phyloP scores from a whole-genome alignment of 2,113 vertebrate genomes.

The Pterophyllum scalare region DNA sequence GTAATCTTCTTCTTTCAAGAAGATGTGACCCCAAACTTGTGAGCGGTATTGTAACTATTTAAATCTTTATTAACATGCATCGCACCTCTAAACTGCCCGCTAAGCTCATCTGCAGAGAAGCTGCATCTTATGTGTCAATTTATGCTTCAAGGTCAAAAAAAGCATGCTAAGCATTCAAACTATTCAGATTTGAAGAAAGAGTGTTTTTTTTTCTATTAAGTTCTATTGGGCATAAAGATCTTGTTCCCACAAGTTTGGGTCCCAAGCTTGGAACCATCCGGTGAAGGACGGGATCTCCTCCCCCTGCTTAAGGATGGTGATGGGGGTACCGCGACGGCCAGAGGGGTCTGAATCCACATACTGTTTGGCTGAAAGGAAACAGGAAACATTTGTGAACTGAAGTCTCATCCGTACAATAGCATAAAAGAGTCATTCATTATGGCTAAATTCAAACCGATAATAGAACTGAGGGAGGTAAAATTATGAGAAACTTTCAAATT shows the following conservation, averaged over 20 bases:
- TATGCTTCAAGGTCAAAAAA: neutral
- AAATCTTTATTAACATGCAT: neutral
- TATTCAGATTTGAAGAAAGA: neutral
- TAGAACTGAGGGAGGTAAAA: neutral
- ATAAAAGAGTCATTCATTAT: neutral
- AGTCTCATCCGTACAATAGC: neutral
- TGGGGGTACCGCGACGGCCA: constrained; percentile 58
- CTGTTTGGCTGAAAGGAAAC: constrained; percentile 68
- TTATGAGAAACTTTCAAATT: neutral
- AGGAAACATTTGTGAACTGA: neutral
- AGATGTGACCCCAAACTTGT: neutral
- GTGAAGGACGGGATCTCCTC: constrained; percentile 74
- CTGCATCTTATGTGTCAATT: neutral
- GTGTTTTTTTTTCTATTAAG: neutral
- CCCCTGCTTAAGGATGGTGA: constrained; percentile 74
- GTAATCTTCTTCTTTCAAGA: neutral
- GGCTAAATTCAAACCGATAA: neutral
- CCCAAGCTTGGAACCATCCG: constrained; percentile 84
- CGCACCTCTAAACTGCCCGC: neutral
- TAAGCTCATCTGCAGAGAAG: neutral
- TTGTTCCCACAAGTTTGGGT: constrained; percentile 72
- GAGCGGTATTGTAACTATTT: neutral
- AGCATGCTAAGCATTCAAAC: neutral
- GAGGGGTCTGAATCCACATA: constrained; percentile 77
- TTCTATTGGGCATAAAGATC: constrained; percentile 37